Evolutionary conservation across 2,888 invertebrate genomes (phyloP), one percentile per base, ranked within the genome.

Genomic region (Teleogryllus oceanicus): DNA sequence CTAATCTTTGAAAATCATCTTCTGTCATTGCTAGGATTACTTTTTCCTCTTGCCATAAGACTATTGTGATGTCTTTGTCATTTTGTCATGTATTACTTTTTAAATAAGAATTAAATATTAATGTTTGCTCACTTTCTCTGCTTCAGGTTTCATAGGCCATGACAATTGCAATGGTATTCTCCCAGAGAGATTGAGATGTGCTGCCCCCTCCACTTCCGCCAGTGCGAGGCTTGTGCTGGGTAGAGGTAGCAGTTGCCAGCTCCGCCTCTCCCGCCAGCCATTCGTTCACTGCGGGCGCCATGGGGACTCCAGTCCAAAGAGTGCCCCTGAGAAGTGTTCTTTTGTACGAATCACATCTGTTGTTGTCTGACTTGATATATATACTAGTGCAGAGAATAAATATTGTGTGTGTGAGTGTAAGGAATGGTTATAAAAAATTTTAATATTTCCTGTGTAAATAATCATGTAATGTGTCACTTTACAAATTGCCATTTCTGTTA

Each of bases 91-190:
- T 37, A 37, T 37, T 37, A 37, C 5, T 8, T 5, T 8, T 37
- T 37, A 5, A 37, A 0, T 37, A 8, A 37, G 5, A 37, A 37
- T 37, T 5, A 37, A 37, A 37, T 5, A 0, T 49, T 75, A 24
- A 50, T 50, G 50, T 50, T 11, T 50, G 37, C 50, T 50, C 75
- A 76, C 49, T 49, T 37, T 37, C 5, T 37, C 37, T 78, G 49
- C 75, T 87, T 11, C 89, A 92, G 92, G 90, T 92, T 92, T 90
- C 92, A 92, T 89, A 92, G 92, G 91, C 92, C 92, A 92, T 92
- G 92, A 92, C 92, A 91, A 90, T 91, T 91, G 90, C 89, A 89
- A 89, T 88, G 89, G 86, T 86, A 85, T 87, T 86, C 88, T 75
- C 49, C 49, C 49, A 79, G 74, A 49, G 49, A 75, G 74, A 74